Percentiles rank a stretch among this genome's conserved stretches.
Conservation (phyloP, 2,797 vertebrate species). For the Dermochelys coriacea region DNA sequence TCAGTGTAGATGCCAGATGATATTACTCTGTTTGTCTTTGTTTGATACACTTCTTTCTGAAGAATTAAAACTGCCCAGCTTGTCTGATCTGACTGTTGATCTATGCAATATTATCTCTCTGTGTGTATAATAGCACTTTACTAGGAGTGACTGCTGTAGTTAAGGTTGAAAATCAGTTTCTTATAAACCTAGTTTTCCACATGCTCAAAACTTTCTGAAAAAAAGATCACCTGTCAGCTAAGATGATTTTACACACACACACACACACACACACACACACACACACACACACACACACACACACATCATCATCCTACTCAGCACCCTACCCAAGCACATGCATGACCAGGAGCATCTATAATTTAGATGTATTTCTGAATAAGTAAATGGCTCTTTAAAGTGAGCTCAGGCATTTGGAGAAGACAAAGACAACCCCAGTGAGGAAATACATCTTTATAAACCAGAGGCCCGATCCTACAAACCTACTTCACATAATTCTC, state of each 20-base stretch:
- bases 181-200: neutral
- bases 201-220: neutral
- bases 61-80: neutral
- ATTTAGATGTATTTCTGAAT: neutral
- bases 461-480: neutral
- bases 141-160: neutral
- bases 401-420: neutral
- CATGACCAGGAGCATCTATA: neutral
- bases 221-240: neutral
- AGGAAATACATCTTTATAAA: neutral
- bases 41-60: neutral
- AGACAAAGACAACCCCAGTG: neutral
- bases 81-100: neutral
- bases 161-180: neutral
- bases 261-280: no score
- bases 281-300: no score
- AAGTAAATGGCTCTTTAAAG: neutral
- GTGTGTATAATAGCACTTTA: neutral
- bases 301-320: no score
- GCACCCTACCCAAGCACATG: neutral
- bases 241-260: neutral
- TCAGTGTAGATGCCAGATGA: neutral
- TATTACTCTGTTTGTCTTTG: neutral
- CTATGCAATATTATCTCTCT: neutral
- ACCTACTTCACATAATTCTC: neutral